A percentile compares a stretch with the other conserved stretches of the same genome.
Evolutionary conservation across 2,113 vertebrate species (phyloP).

Genomic region (Sorex fumeus): DNA sequence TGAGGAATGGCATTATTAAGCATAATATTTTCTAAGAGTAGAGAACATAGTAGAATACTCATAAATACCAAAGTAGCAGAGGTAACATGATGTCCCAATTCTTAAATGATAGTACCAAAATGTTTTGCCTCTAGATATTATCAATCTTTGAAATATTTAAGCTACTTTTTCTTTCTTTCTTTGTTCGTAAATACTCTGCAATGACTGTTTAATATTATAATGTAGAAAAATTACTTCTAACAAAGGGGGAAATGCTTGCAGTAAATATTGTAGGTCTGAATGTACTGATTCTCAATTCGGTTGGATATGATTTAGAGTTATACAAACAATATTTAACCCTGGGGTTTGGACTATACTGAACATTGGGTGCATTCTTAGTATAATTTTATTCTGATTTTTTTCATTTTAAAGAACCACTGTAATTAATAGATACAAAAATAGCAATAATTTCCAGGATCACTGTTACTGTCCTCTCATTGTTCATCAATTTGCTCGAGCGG

Average conservation of each 20-base stretch:
- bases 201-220: neutral
- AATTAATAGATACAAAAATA: constrained; percentile 44
- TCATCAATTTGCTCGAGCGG: too few species aligned
- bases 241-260: constrained; percentile 2
- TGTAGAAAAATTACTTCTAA: neutral
- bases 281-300: constrained; percentile 9
- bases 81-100: too few species aligned
- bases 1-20: neutral
- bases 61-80: constrained; percentile 2
- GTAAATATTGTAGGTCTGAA: constrained; percentile 24
- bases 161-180: too few species aligned
- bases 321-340: constrained; percentile 47
- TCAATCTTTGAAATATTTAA: too few species aligned
- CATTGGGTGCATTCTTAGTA: constrained; percentile 41
- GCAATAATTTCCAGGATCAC: neutral
- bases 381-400: constrained; percentile 38
- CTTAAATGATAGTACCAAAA: too few species aligned
- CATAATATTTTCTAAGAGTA: constrained; percentile 48
- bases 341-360: constrained; percentile 11
- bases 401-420: constrained; percentile 5
- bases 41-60: constrained; percentile 25
- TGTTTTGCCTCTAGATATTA: too few species aligned
- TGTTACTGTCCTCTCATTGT: too few species aligned
- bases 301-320: constrained; percentile 33
- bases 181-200: neutral